phyloP scores from a whole-genome alignment of 2,888 invertebrate species.

The Scotopteryx bipunctaria region DNA sequence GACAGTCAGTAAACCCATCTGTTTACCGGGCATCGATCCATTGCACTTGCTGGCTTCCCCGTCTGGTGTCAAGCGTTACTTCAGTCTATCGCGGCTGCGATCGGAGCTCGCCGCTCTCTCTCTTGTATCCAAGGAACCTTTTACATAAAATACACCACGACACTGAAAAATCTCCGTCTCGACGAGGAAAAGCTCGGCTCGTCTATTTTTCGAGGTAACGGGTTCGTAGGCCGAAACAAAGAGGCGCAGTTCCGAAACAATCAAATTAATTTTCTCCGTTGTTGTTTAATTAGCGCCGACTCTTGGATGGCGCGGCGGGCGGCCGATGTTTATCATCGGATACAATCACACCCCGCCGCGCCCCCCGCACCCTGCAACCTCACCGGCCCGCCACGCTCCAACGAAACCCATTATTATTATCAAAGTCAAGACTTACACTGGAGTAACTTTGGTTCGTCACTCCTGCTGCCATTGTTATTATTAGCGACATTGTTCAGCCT shows the following conservation, averaged over 20 bases:
- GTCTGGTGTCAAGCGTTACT: slow-evolving; percentile 61
- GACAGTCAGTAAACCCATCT: slow-evolving; percentile 44
- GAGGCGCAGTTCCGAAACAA: slow-evolving; percentile 79
- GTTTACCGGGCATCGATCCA: slow-evolving; percentile 50
- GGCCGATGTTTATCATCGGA: slow-evolving; percentile 81
- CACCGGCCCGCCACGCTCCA: slow-evolving; percentile 55
- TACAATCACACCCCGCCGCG: slow-evolving; percentile 69
- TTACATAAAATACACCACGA: slow-evolving; percentile 54
- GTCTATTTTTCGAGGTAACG: slow-evolving; percentile 74
- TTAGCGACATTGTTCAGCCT: slow-evolving; percentile 73
- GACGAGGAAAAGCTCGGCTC: slow-evolving; percentile 54
- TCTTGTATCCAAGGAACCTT: slow-evolving; percentile 40
- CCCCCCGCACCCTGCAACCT: slow-evolving; percentile 44
- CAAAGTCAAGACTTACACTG: slow-evolving; percentile 77
- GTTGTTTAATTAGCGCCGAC: slow-evolving; percentile 82
- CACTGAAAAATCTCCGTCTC: slow-evolving; percentile 49
- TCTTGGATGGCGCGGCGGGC: slow-evolving; percentile 77
- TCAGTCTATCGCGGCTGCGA: slow-evolving; percentile 65
- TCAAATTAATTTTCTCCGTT: slow-evolving; percentile 82
- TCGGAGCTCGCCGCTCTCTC: slow-evolving; percentile 48
- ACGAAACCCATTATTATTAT: slow-evolving; percentile 80
- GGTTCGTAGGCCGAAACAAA: slow-evolving; percentile 69
- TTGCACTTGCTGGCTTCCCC: slow-evolving; percentile 68
- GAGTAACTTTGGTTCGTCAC: slow-evolving; percentile 80
- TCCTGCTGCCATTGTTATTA: slow-evolving; percentile 74